These are phyloP conservation scores for Standfussiana lucernea DNA, from an alignment of 2,888 invertebrate genomes.

Conservation along the genomic window DNA sequence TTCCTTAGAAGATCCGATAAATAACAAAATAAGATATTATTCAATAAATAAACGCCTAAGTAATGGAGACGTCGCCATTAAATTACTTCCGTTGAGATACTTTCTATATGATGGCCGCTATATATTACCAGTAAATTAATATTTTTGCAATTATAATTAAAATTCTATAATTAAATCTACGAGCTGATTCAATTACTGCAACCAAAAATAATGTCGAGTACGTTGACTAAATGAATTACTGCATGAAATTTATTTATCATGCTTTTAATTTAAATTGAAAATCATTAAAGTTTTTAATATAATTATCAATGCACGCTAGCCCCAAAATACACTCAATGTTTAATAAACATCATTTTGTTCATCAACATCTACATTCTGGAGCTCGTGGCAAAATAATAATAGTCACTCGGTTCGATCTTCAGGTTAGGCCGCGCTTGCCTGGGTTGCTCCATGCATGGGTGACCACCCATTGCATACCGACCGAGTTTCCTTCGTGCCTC, in stretches of 20 bases:
- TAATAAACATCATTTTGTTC: too few relatives aligned
- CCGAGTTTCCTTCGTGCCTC: too few relatives aligned
- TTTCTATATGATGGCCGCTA: slow-evolving; percentile 8
- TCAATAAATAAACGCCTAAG: not conserved
- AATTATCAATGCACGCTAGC: not conserved
- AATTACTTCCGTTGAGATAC: slow-evolving; percentile 1
- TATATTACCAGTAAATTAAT: not conserved
- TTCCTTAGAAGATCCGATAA: not conserved
- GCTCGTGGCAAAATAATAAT: too few relatives aligned
- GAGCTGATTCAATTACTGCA: not conserved
- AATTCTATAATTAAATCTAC: not conserved
- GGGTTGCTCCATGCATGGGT: too few relatives aligned
- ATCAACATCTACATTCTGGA: too few relatives aligned
- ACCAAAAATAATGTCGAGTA: slow-evolving; percentile 6
- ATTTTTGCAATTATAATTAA: slow-evolving; percentile 5
- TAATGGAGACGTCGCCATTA: not conserved
- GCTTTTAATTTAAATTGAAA: not conserved
- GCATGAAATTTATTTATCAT: not conserved
- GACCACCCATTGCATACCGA: too few relatives aligned
- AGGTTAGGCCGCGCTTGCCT: too few relatives aligned
- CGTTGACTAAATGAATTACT: not conserved
- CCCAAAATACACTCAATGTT: not conserved
- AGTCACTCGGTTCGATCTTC: too few relatives aligned
- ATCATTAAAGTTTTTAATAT: not conserved
- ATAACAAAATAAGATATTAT: not conserved